Evolutionary conservation across 2,888 invertebrate genomes (phyloP), one percentile per base, ranked within the genome.

Genomic region (Cenopis cana): DNA sequence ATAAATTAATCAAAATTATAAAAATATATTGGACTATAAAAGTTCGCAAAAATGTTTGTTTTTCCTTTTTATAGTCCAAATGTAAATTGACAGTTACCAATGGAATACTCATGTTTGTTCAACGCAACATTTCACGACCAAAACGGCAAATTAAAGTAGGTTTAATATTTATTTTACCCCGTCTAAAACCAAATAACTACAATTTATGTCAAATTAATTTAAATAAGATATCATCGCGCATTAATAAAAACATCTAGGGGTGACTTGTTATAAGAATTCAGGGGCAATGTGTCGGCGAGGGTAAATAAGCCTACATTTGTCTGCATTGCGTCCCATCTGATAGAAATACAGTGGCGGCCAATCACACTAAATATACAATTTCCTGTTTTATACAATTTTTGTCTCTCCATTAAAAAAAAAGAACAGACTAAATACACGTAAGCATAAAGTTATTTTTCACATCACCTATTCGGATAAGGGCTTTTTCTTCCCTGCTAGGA

Each of bases 281-380:
- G 56, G 49, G 69, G 62, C 69, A 64, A 41, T 57, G 69, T 64
- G 62, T 49, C 56, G 60, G 68, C 61, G 36, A 41, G 69, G 62
- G 50, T 69, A 64, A 69, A 69, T 69, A 64, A 24, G 69, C 69
- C 56, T 56, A 69, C 56, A 69, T 69, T 69, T 69, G 69, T 69
- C 69, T 69, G 64, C 64, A 64, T 64, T 69, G 69, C 56, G 64
- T 36, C 49, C 69, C 69, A 64, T 69, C 69, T 69, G 57, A 69
- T 64, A 57, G 33, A 52, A 57, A 24, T 69, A 69, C 69, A 69
- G 57, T 50, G 69, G 69, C 57, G 69, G 69, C 24, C 69, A 64
- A 24, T 36, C 2, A 24, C 61, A 55, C 9, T 14, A n/a, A n/a
- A n/a, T n/a, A 33, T 8, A 24, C n/a, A 18, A 29, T 8, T 55